Percentiles rank a stretch among this genome's conserved stretches.
Conservation (phyloP, 2,888 invertebrate genomes). For the Sphaerophoria taeniata region DNA sequence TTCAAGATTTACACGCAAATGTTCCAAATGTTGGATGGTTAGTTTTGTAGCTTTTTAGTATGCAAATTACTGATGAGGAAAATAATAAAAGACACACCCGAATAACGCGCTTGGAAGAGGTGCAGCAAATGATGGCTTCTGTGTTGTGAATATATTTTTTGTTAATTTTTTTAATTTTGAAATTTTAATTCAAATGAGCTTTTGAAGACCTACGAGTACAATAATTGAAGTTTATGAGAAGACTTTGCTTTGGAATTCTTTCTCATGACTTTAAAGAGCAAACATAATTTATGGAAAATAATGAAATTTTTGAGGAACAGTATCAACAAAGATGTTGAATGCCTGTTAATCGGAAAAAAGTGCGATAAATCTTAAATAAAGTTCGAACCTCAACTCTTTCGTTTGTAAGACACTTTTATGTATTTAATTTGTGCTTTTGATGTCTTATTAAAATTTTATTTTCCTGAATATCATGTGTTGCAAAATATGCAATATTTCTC, state of each 20-base stretch:
- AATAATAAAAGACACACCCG: slow-evolving; percentile 18
- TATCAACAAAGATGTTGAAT: background rate
- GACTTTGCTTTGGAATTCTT: background rate
- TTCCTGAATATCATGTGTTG: background rate
- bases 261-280: background rate
- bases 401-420: no score
- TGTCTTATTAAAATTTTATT: background rate
- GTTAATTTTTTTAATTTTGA: slow-evolving; percentile 6
- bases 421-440: background rate
- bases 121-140: slow-evolving; percentile 27
- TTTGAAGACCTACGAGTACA: background rate
- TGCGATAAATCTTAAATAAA: background rate
- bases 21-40: slow-evolving; percentile 10
- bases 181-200: background rate
- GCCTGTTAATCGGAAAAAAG: background rate
- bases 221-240: background rate
- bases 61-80: slow-evolving; percentile 11
- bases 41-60: slow-evolving; percentile 5
- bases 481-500: no score
- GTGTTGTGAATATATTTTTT: background rate
- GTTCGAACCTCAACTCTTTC: slow-evolving; percentile 10
- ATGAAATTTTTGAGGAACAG: no score
- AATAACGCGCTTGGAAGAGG: slow-evolving; percentile 4
- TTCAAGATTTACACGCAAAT: slow-evolving; percentile 34
- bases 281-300: background rate